Evolutionary conservation across 2,797 vertebrate genomes (phyloP).

Genomic region (Sebastes matsubarae): DNA sequence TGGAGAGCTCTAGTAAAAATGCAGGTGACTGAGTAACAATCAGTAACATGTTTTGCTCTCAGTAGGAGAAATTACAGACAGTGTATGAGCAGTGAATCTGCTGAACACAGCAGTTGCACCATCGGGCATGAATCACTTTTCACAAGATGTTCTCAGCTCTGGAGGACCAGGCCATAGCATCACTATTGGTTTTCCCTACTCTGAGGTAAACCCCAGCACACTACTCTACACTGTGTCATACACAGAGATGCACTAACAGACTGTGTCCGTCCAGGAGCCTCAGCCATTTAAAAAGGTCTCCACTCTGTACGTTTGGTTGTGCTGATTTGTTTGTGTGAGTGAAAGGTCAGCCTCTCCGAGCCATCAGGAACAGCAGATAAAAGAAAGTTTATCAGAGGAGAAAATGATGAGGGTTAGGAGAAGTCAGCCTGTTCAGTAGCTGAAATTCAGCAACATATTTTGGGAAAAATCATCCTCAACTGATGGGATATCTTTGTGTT

Average conservation of each 20-base stretch:
- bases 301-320: background rate
- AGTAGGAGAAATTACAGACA: background rate
- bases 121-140: background rate
- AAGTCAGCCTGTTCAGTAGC: background rate
- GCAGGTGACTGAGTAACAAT: background rate
- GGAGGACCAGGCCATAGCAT: background rate
- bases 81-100: background rate
- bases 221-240: background rate
- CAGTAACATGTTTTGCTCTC: background rate
- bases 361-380: background rate
- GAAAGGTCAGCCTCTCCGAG: background rate
- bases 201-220: slow-evolving; percentile 6
- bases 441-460: background rate
- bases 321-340: background rate
- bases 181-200: background rate
- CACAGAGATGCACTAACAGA: background rate
- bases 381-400: background rate
- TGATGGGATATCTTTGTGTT: background rate
- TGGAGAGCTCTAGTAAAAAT: background rate
- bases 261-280: background rate
- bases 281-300: background rate
- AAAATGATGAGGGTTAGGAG: background rate
- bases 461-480: background rate
- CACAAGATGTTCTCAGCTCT: background rate
- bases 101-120: background rate